A percentile compares a stretch with the other conserved stretches of the same genome.
Evolutionary conservation across 2,113 vertebrate species (phyloP).

Genomic region (Lutjanus erythropterus): DNA sequence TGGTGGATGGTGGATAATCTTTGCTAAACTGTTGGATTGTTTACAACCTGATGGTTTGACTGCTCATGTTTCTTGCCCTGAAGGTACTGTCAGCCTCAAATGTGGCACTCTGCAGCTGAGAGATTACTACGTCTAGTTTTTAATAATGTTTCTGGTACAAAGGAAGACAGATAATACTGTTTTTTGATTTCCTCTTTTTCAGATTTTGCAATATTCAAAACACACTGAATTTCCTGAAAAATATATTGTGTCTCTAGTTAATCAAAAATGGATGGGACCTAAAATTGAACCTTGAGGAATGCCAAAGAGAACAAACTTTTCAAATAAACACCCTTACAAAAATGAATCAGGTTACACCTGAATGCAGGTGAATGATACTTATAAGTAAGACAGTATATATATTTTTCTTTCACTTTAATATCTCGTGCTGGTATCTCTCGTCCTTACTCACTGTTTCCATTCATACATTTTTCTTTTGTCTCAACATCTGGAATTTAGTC

Average conservation of each 20-base stretch:
- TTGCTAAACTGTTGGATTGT: not conserved
- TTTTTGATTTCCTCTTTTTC: not conserved
- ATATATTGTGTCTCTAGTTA: not conserved
- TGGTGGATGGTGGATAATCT: not conserved
- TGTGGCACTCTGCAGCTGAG: not conserved
- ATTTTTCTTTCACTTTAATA: not conserved
- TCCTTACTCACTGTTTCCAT: not conserved
- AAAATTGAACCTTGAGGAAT: not conserved
- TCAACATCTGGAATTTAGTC: not conserved
- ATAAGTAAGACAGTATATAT: not conserved
- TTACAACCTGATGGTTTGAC: not conserved
- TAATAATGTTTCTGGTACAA: not conserved
- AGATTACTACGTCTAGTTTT: no score
- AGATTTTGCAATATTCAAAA: not conserved
- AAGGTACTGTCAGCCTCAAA: not conserved
- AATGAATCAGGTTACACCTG: not conserved
- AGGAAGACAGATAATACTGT: not conserved
- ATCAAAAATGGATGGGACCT: not conserved
- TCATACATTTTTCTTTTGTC: not conserved
- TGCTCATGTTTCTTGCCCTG: not conserved
- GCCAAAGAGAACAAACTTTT: not conserved
- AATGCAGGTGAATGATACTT: not conserved
- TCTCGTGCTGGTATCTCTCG: not conserved
- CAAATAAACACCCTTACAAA: not conserved
- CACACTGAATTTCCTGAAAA: not conserved